Conservation (phyloP, 2,888 invertebrate genomes). For the Agrotis exclamationis region DNA sequence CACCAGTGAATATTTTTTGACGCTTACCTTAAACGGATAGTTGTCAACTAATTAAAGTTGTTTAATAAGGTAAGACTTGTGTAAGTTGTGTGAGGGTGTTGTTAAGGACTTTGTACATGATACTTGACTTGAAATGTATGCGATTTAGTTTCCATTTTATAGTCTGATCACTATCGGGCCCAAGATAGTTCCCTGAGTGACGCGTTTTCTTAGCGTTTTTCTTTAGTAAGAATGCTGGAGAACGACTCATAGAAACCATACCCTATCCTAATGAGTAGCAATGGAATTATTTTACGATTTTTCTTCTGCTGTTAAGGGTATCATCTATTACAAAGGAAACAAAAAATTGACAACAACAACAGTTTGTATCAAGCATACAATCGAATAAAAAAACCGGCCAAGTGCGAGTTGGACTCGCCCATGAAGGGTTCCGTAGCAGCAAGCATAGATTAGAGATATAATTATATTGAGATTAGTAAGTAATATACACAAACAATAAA, state of each 20-base stretch:
- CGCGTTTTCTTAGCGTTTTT: not conserved
- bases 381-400: too few species aligned
- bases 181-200: slow-evolving; percentile 22
- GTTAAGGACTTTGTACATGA: slow-evolving; percentile 57
- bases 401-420: too few species aligned
- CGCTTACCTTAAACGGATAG: slow-evolving; percentile 55
- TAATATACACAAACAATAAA: too few species aligned
- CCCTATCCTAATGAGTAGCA: not conserved
- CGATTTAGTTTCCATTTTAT: slow-evolving; percentile 35
- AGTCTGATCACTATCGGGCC: slow-evolving; percentile 21
- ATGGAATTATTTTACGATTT: not conserved
- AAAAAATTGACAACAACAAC: not conserved
- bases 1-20: slow-evolving; percentile 60
- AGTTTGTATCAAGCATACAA: not conserved
- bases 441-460: too few species aligned
- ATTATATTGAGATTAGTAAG: too few species aligned
- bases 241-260: not conserved
- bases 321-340: not conserved
- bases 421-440: too few species aligned
- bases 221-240: not conserved
- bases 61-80: slow-evolving; percentile 68
- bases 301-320: not conserved
- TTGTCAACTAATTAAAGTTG: slow-evolving; percentile 69
- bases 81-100: slow-evolving; percentile 31
- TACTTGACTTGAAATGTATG: too few species aligned